Conservation (phyloP, 92 coral and sea anemone species). For the Heliopora coerulea region DNA sequence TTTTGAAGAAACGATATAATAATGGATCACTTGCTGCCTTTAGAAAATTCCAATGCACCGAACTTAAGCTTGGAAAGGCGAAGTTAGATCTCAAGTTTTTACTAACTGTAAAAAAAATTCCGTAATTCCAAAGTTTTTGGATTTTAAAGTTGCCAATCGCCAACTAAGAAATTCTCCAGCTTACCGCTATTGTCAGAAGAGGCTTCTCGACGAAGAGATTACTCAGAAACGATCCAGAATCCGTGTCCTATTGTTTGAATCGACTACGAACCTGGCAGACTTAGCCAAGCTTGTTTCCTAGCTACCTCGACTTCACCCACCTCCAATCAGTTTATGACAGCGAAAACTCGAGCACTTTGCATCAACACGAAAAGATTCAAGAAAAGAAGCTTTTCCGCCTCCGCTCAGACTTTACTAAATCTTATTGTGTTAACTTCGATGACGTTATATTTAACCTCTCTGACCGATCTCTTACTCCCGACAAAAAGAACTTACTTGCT, state of each 20-base stretch:
- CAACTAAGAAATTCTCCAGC: background rate
- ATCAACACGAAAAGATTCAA: background rate
- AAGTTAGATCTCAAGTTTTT: constrained; percentile 13
- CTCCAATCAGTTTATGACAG: background rate
- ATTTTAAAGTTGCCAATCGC: background rate
- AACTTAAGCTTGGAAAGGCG: constrained; percentile 9
- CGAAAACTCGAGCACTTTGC: background rate
- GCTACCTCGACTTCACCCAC: background rate
- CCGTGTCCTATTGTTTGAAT: background rate
- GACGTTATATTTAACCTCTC: background rate
- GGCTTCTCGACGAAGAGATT: background rate
- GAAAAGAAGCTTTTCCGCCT: background rate
- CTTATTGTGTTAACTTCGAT: background rate
- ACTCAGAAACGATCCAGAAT: background rate
- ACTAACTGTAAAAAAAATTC: background rate
- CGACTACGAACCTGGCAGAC: background rate
- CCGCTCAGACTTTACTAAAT: background rate
- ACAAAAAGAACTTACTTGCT: background rate
- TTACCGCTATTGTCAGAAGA: constrained; percentile 1
- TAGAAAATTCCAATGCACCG: constrained; percentile 3
- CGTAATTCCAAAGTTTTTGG: constrained; percentile 5
- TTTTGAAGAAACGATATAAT: background rate
- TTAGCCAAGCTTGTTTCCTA: background rate
- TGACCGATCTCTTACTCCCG: too few species aligned
- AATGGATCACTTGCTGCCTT: constrained; percentile 19